phyloP scores from a whole-genome alignment of 2,113 vertebrate species.

The Shinisaurus crocodilurus region DNA sequence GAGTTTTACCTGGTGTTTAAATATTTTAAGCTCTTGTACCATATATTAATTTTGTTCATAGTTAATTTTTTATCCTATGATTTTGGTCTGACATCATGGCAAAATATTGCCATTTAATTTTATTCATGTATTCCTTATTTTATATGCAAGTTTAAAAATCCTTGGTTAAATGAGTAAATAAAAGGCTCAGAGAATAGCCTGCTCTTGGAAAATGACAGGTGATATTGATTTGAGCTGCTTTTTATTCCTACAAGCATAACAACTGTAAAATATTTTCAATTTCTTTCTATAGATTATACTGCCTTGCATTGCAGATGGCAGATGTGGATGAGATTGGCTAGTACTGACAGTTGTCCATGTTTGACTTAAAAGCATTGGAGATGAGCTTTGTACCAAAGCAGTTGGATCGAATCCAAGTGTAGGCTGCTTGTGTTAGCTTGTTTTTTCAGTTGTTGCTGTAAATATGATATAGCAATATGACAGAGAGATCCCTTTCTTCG shows the following conservation, averaged over 20 bases:
- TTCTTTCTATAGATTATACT: constrained; percentile 52
- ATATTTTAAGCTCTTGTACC: background rate
- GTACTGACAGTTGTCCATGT: constrained; percentile 39
- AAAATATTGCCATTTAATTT: background rate
- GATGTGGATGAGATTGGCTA: constrained; percentile 26
- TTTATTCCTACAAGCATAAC: constrained; percentile 62
- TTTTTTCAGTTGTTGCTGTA: constrained; percentile 3
- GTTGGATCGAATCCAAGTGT: constrained; percentile 18
- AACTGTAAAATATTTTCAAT: constrained; percentile 60
- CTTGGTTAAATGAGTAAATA: constrained; percentile 62
- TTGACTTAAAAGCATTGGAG: constrained; percentile 42
- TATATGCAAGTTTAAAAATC: constrained; percentile 55
- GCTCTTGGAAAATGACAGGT: constrained; percentile 61
- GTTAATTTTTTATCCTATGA: background rate
- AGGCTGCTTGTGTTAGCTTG: constrained; percentile 20
- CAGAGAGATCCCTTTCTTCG: background rate
- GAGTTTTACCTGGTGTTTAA: background rate
- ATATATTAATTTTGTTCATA: background rate
- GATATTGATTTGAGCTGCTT: constrained; percentile 57
- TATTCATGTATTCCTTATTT: constrained; percentile 14
- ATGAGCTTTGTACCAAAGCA: constrained; percentile 35
- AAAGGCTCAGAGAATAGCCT: constrained; percentile 41
- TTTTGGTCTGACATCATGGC: background rate
- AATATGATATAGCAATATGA: constrained; percentile 14
- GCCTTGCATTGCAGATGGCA: constrained; percentile 40